Base-by-base conservation (phyloP, 1,140 invertebrate species). In the Pogonognathellus flavescens region DNA sequence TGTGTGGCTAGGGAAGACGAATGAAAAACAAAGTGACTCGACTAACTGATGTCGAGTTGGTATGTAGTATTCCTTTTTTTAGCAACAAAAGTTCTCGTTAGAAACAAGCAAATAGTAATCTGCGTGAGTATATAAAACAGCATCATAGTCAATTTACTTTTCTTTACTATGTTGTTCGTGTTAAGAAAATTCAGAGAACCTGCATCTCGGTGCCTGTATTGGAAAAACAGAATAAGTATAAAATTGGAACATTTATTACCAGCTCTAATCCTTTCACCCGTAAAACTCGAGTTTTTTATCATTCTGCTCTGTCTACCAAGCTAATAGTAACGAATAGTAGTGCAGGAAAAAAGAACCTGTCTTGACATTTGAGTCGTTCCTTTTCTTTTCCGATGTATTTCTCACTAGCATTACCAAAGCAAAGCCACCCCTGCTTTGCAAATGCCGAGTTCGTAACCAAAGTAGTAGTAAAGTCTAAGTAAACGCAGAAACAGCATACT, bases 211-310 rank as follows among this genome's bases (percentile, higher is more conserved):
- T 13, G 62, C 14, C 11, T 76, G 41, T 76, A 76, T 76, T 76
- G 70, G 70, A 76, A 76, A 76, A 76, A 76, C 70, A 76, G 70
- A 76, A 76, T 50, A 76, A n/a, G 41, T 76, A 76, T 76, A 76
- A 76, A 76, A 76, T 76, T 76, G 70, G 70, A 76, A 76, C 70
- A 76, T 76, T 76, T 76, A 76, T 76, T 76, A 76, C 70, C 70
- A 76, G 25, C 70, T 76, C 70, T 76, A 76, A 76, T 76, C 70
- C 70, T 76, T 76, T 76, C 70, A 76, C 70, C 70, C 70, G 70
- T 76, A 76, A 76, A 76, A 76, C 70, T 49, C 70, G 3, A 49
- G 70, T 76, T 76, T 76, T 57, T 76, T 76, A 7, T 76, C 70
- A 76, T 76, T 76, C 70, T 62, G 59, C 59, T 62, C 59, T 62